These are phyloP conservation scores for Tinamus major DNA, from an alignment of 2,797 vertebrate genomes.

Conservation along the genomic window DNA sequence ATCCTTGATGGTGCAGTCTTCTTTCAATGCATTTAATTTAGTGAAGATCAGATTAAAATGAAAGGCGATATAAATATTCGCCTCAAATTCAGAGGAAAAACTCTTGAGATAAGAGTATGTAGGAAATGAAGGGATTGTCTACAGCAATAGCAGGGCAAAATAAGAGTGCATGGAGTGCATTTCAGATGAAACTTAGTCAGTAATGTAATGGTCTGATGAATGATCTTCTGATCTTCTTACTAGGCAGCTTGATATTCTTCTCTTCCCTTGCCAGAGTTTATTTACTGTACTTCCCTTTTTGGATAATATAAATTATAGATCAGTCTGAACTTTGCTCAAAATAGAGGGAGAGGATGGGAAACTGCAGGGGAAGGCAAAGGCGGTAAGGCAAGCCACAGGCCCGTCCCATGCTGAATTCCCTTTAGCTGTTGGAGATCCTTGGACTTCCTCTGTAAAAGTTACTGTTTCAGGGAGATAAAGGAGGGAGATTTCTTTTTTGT, in stretches of 20 bases:
- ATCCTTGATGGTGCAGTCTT: rapidly evolving
- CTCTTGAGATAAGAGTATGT: rapidly evolving
- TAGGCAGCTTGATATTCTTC: background rate
- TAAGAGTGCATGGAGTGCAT: background rate
- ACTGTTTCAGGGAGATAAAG: background rate
- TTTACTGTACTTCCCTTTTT: background rate
- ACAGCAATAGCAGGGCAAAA: background rate
- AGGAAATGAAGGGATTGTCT: background rate
- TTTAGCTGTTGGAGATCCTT: background rate
- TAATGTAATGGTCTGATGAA: background rate
- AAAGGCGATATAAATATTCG: background rate
- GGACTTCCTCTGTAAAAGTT: background rate
- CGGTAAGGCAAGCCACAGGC: background rate
- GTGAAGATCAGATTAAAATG: background rate
- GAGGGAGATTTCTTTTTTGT: background rate
- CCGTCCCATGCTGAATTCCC: background rate
- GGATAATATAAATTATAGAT: background rate
- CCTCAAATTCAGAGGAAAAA: background rate
- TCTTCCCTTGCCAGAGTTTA: background rate
- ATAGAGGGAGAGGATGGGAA: background rate
- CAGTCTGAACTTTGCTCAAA: background rate
- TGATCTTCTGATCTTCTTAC: background rate
- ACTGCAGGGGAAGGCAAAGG: background rate
- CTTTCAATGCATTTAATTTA: background rate
- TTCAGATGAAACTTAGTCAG: background rate